A percentile compares a stretch with the other conserved stretches of the same genome.
These are phyloP conservation scores for Erpobdella octoculata DNA, from an alignment of 2,888 invertebrate genomes.

Conservation along the genomic window DNA sequence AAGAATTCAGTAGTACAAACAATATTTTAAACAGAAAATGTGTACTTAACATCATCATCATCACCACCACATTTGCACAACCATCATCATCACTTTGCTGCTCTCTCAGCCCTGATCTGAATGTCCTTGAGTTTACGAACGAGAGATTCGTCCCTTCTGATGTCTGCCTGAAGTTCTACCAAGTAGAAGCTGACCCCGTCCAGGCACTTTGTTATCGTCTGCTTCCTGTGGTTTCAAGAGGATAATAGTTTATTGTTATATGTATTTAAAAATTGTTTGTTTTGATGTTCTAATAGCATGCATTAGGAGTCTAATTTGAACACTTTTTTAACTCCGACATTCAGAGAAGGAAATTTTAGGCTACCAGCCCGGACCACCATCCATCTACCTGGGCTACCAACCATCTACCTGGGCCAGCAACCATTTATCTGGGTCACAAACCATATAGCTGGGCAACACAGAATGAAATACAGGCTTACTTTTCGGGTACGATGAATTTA, in stretches of 20 bases:
- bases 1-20: too few species aligned
- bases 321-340: too few species aligned
- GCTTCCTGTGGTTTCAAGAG: constrained; percentile 59
- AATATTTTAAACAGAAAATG: too few species aligned
- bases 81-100: background rate
- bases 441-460: too few species aligned
- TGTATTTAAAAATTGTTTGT: background rate
- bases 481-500: background rate
- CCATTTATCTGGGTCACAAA: too few species aligned
- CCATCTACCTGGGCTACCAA: too few species aligned
- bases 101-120: constrained; percentile 8
- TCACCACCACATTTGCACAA: background rate
- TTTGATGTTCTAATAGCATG: too few species aligned
- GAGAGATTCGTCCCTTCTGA: background rate
- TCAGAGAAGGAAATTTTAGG: too few species aligned
- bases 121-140: constrained; percentile 2
- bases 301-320: too few species aligned
- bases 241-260: background rate
- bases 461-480: background rate
- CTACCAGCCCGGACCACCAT: too few species aligned
- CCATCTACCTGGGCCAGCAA: too few species aligned
- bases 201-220: constrained; percentile 64
- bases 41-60: background rate
- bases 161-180: constrained; percentile 63
- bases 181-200: constrained; percentile 69